Evolutionary conservation across 2,113 vertebrate species (phyloP).

Genomic region (Austrofundulus limnaeus): DNA sequence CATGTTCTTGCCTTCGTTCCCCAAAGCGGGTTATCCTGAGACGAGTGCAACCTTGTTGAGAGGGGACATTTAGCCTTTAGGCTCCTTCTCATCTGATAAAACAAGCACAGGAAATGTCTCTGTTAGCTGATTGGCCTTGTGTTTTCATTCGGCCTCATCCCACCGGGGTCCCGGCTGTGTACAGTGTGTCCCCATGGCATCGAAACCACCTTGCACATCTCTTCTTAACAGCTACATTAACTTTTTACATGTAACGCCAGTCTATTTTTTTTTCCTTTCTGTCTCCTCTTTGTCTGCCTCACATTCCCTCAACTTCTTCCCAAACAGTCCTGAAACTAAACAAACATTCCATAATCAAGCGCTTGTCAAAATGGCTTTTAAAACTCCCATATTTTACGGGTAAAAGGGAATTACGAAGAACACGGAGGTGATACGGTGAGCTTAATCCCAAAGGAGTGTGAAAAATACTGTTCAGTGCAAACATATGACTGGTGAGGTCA

Average conservation of each 20-base stretch:
- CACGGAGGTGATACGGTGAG: slow-evolving; percentile 39
- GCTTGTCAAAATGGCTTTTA: slow-evolving; percentile 51
- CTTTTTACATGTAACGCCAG: slow-evolving; percentile 12
- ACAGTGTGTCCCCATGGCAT: slow-evolving; percentile 48
- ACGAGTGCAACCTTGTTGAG: slow-evolving; percentile 52
- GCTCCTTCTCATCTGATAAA: slow-evolving; percentile 79
- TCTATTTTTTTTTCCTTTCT: slow-evolving; percentile 34
- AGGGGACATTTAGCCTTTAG: slow-evolving; percentile 55
- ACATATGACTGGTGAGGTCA: slow-evolving; percentile 71
- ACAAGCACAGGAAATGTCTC: slow-evolving; percentile 79
- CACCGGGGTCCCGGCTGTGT: slow-evolving; percentile 65
- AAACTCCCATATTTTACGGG: slow-evolving; percentile 49
- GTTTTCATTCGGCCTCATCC: slow-evolving; percentile 61
- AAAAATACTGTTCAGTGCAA: slow-evolving; percentile 63
- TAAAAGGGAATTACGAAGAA: slow-evolving; percentile 61
- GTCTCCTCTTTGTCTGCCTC: slow-evolving; percentile 24
- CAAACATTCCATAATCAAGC: slow-evolving; percentile 60
- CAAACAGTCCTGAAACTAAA: slow-evolving; percentile 48
- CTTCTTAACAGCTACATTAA: slow-evolving; percentile 22
- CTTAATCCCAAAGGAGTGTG: slow-evolving; percentile 58
- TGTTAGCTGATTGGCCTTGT: slow-evolving; percentile 71
- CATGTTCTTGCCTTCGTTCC: slow-evolving; percentile 56
- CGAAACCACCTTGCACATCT: slow-evolving; percentile 43
- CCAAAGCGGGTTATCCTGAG: slow-evolving; percentile 42
- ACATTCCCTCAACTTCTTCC: slow-evolving; percentile 27